These are phyloP conservation scores for Machimus rusticus DNA, from an alignment of 2,888 invertebrate species.

Conservation along the genomic window DNA sequence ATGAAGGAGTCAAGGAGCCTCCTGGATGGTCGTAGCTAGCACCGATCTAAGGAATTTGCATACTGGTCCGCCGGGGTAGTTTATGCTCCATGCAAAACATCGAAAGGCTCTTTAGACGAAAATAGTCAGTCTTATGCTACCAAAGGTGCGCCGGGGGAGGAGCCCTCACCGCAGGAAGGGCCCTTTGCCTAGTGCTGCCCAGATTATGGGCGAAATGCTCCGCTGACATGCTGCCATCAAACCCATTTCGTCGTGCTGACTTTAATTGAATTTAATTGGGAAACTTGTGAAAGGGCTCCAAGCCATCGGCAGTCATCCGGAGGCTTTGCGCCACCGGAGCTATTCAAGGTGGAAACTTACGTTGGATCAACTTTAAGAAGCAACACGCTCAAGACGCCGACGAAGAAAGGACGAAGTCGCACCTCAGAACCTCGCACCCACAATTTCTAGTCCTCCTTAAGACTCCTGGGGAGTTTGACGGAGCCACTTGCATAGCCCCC, in stretches of 20 bases:
- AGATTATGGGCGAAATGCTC: neutral
- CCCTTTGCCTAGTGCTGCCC: neutral
- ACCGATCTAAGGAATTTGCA: neutral
- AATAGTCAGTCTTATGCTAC: neutral
- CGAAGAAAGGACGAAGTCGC: neutral
- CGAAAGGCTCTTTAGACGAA: conserved; percentile 27
- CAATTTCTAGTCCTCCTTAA: neutral
- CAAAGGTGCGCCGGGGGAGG: neutral
- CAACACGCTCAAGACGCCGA: neutral
- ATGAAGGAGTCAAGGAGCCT: neutral
- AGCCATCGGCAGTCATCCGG: neutral
- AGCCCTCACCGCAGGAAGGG: neutral
- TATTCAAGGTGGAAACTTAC: neutral
- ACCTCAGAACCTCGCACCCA: neutral
- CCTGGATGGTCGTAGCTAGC: neutral
- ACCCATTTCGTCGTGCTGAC: neutral
- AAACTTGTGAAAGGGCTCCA: conserved; percentile 19
- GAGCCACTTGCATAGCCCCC: neutral
- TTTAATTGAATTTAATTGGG: conserved; percentile 37
- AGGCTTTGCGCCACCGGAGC: neutral
- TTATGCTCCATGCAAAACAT: conserved; percentile 18
- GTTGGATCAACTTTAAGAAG: neutral
- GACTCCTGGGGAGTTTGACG: neutral
- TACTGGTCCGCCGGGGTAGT: conserved; percentile 2
- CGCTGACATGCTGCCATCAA: neutral